A percentile compares a stretch with the other conserved stretches of the same genome.
These are phyloP conservation scores for Cyclura pinguis DNA, from an alignment of 2,797 vertebrate species.

Conservation along the genomic window DNA sequence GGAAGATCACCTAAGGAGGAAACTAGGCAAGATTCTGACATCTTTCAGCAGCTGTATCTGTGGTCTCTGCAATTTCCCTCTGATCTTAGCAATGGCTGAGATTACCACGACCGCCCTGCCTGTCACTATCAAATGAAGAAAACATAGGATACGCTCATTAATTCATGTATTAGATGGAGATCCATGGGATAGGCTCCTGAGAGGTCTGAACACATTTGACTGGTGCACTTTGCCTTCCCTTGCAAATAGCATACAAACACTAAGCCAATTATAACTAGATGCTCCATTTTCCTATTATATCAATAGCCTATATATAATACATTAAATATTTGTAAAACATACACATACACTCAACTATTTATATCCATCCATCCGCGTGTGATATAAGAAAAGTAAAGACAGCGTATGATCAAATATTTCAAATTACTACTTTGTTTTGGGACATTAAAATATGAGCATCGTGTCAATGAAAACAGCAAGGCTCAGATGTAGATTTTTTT, in stretches of 20 bases:
- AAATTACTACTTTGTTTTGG: not conserved
- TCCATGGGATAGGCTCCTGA: slow-evolving; percentile 67
- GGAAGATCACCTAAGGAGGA: slow-evolving; percentile 44
- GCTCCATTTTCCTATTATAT: slow-evolving; percentile 54
- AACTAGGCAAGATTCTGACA: slow-evolving; percentile 53
- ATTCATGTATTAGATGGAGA: slow-evolving; percentile 48
- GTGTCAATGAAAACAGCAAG: not conserved
- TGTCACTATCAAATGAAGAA: slow-evolving; percentile 63
- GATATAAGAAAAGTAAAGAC: not conserved
- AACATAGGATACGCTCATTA: slow-evolving; percentile 56
- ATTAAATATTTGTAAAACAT: not conserved
- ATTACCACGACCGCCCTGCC: slow-evolving; percentile 36
- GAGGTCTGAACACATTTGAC: slow-evolving; percentile 61
- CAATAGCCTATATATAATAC: slow-evolving; percentile 34
- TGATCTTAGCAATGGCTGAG: slow-evolving; percentile 11
- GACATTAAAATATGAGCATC: not conserved
- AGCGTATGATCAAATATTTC: not conserved
- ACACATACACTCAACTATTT: not conserved
- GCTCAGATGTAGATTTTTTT: not conserved
- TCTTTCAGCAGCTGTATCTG: slow-evolving; percentile 55
- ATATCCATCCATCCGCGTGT: accelerated
- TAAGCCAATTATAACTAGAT: slow-evolving; percentile 49
- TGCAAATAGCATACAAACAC: slow-evolving; percentile 50
- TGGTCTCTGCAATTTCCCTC: slow-evolving; percentile 14
- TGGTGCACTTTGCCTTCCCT: slow-evolving; percentile 20